phyloP scores from a whole-genome alignment of 2,797 vertebrate genomes.

The Danio kyathit region DNA sequence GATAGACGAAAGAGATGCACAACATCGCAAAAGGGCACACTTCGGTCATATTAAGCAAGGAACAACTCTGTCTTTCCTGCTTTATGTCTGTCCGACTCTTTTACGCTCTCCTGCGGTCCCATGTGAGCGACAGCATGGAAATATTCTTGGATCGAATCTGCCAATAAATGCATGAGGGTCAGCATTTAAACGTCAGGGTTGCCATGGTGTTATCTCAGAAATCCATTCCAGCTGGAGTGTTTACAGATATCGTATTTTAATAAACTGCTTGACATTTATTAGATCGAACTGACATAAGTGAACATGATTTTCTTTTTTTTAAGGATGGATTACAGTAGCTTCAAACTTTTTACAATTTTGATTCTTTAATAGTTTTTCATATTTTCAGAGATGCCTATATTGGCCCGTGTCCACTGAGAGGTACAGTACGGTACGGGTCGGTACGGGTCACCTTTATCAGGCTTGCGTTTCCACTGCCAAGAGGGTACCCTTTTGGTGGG shows the following conservation, averaged over 20 bases:
- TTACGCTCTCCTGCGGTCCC: slow-evolving; percentile 71
- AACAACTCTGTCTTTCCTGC: slow-evolving; percentile 63
- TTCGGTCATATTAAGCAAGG: slow-evolving; percentile 58
- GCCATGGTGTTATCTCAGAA: slow-evolving; percentile 57
- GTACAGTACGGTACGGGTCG: no score
- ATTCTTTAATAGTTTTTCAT: not conserved
- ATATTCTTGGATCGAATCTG: slow-evolving; percentile 67
- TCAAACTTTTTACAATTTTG: not conserved
- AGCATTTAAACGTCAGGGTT: slow-evolving; percentile 52
- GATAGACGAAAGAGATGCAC: slow-evolving; percentile 52
- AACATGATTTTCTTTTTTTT: slow-evolving; percentile 4
- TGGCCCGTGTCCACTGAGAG: no score
- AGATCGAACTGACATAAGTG: slow-evolving; percentile 44
- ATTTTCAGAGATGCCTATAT: not conserved
- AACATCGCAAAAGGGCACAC: slow-evolving; percentile 54
- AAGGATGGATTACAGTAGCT: not conserved
- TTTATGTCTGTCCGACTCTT: slow-evolving; percentile 75
- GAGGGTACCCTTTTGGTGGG: no score
- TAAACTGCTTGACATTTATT: slow-evolving; percentile 62
- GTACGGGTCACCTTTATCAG: no score
- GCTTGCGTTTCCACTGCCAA: no score
- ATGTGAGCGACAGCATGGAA: slow-evolving; percentile 69
- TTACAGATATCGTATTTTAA: slow-evolving; percentile 60
- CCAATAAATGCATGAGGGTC: slow-evolving; percentile 67
- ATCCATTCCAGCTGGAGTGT: slow-evolving; percentile 59